Conservation (phyloP, 2,113 vertebrate species). For the Triplophysa siluroides region DNA sequence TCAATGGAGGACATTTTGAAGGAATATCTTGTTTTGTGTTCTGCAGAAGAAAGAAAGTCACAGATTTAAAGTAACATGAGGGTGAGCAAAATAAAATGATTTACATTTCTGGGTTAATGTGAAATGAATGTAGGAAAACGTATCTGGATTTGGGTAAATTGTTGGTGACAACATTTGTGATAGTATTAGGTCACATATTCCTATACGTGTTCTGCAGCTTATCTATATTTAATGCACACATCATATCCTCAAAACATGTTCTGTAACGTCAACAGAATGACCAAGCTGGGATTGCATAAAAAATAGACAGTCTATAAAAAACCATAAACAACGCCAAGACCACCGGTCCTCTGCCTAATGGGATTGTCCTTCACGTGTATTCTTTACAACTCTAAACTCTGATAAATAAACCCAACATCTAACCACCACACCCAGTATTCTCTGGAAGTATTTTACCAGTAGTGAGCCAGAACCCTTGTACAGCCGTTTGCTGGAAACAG, state of each 20-base stretch:
- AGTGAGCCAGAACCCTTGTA: slow-evolving; percentile 29
- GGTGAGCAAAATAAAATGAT: too few species aligned
- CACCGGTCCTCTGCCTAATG: slow-evolving; percentile 5
- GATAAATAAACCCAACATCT: slow-evolving; percentile 38
- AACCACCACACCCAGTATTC: slow-evolving; percentile 42
- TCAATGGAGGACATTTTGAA: too few species aligned
- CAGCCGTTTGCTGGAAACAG: slow-evolving; percentile 31
- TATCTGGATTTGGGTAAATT: too few species aligned
- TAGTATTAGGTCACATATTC: too few species aligned
- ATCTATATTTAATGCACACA: too few species aligned
- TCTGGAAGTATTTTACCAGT: slow-evolving; percentile 21
- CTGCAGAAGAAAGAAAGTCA: too few species aligned
- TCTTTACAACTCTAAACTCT: slow-evolving; percentile 44
- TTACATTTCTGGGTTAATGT: too few species aligned
- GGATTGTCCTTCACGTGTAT: slow-evolving; percentile 1
- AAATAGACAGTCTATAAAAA: slow-evolving; percentile 16
- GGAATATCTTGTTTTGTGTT: too few species aligned
- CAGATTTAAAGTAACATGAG: too few species aligned
- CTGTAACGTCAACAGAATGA: background rate
- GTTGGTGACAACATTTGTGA: too few species aligned
- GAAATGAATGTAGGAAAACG: too few species aligned
- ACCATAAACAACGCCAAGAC: slow-evolving; percentile 8
- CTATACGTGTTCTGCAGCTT: too few species aligned
- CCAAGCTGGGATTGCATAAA: background rate
- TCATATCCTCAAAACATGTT: background rate